Evolutionary conservation across 2,113 vertebrate species (phyloP).

Genomic region (Ivindomyrus marchei): DNA sequence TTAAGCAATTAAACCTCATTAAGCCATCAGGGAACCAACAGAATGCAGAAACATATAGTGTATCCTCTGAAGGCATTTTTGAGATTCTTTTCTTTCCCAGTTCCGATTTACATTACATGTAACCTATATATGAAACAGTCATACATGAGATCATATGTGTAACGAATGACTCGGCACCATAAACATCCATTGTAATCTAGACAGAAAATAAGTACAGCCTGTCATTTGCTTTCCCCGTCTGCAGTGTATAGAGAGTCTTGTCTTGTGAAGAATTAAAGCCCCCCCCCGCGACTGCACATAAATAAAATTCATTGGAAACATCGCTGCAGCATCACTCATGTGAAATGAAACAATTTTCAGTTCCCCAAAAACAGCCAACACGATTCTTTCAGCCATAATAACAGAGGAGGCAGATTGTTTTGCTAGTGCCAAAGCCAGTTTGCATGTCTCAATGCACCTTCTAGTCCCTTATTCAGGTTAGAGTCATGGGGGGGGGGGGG

Average conservation of each 20-base stretch:
- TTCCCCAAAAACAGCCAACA: background rate
- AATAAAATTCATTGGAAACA: background rate
- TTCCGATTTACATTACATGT: background rate
- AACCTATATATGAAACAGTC: background rate
- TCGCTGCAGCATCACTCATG: background rate
- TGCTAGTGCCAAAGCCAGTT: background rate
- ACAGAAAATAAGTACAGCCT: background rate
- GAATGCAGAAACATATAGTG: background rate
- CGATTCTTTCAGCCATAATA: background rate
- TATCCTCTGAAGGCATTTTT: background rate
- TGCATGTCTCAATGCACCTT: background rate
- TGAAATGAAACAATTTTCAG: background rate
- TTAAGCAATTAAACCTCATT: slow-evolving; percentile 21
- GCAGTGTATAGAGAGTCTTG: background rate
- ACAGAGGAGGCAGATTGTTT: background rate
- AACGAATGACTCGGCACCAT: background rate
- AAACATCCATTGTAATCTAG: background rate
- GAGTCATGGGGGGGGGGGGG: background rate
- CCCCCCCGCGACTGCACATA: background rate
- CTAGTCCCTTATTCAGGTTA: background rate
- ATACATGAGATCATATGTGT: background rate
- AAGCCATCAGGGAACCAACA: background rate
- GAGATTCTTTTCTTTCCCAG: background rate
- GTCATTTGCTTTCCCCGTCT: too few relatives aligned
- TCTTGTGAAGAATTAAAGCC: background rate